A percentile compares a stretch with the other conserved stretches of the same genome.
Evolutionary conservation across 2,888 invertebrate genomes (phyloP).

Genomic region (Lepetodrilus schrolli): DNA sequence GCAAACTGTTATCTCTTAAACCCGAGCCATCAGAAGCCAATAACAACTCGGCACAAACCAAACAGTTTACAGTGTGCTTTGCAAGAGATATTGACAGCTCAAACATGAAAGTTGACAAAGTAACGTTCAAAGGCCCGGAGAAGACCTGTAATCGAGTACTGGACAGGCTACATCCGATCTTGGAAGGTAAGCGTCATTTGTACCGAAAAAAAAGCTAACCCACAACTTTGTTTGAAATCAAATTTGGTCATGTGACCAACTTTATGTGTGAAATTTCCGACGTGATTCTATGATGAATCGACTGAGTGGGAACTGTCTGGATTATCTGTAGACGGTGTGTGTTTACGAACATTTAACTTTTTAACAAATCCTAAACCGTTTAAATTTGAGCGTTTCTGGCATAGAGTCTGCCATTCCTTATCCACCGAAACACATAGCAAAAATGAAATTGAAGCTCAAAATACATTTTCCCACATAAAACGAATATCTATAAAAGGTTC

Average conservation of each 20-base stretch:
- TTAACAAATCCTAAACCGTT: too few relatives aligned
- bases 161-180: not conserved
- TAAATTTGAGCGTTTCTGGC: too few relatives aligned
- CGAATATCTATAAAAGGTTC: too few relatives aligned
- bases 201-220: too few relatives aligned
- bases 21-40: not conserved
- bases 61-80: constrained; percentile 12
- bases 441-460: too few relatives aligned
- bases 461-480: too few relatives aligned
- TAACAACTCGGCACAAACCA: not conserved
- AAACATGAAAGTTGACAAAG: constrained; percentile 9
- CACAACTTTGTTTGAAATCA: constrained; percentile 1
- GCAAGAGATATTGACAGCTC: not conserved
- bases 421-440: too few relatives aligned
- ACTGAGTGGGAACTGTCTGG: not conserved
- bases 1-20: not conserved
- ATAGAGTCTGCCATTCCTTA: too few relatives aligned
- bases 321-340: not conserved
- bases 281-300: not conserved
- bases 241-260: constrained; percentile 12
- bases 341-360: too few relatives aligned
- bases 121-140: constrained; percentile 13
- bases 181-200: not conserved
- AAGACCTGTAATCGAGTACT: not conserved
- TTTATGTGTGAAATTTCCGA: not conserved